These are phyloP conservation scores for Chelidonichthys spinosus DNA, from an alignment of 2,797 vertebrate species.

Conservation along the genomic window DNA sequence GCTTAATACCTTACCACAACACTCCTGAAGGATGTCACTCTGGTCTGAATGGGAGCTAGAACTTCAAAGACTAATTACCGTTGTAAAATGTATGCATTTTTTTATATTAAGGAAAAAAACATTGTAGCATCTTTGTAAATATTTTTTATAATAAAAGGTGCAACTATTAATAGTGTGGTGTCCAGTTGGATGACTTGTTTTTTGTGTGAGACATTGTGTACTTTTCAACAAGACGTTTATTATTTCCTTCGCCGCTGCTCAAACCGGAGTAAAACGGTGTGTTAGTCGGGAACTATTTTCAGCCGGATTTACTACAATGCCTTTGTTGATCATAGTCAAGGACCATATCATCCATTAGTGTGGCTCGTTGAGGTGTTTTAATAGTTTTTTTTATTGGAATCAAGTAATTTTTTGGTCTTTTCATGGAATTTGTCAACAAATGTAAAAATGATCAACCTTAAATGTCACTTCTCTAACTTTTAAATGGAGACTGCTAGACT, in stretches of 20 bases:
- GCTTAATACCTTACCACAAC: constrained; percentile 79
- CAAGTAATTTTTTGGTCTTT: not conserved
- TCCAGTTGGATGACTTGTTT: constrained; percentile 17
- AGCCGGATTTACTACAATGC: not conserved
- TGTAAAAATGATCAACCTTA: not conserved
- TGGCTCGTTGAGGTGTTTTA: not conserved
- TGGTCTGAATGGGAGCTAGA: constrained; percentile 84
- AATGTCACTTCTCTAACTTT: no score
- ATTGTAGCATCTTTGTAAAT: constrained; percentile 89
- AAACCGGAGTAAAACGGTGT: not conserved
- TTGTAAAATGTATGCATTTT: constrained; percentile 88
- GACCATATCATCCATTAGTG: not conserved
- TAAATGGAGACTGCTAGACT: no score
- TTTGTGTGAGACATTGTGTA: not conserved
- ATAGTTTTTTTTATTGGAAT: not conserved
- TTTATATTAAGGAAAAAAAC: constrained; percentile 83
- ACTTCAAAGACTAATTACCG: constrained; percentile 85
- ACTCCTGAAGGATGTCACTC: constrained; percentile 85
- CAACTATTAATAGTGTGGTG: constrained; percentile 73
- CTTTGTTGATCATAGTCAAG: not conserved
- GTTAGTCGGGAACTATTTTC: not conserved
- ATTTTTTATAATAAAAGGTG: constrained; percentile 89
- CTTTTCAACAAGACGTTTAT: not conserved
- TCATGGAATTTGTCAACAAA: not conserved
- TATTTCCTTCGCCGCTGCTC: not conserved